These are phyloP conservation scores for Morpho helenor DNA, from an alignment of 2,888 invertebrate genomes.

Conservation along the genomic window DNA sequence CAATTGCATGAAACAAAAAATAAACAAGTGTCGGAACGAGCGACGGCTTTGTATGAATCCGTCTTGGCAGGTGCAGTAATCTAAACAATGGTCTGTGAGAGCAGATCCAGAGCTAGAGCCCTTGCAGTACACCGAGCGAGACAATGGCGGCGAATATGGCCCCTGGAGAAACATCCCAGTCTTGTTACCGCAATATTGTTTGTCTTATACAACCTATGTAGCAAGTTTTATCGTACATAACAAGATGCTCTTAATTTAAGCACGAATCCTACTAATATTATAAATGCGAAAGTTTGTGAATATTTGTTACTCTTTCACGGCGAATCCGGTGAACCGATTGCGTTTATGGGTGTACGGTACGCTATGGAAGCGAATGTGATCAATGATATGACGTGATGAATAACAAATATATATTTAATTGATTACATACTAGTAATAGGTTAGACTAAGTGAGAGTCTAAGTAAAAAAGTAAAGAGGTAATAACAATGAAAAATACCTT, in stretches of 20 bases:
- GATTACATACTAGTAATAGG: no score
- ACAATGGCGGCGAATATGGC: conserved; percentile 71
- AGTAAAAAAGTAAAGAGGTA: no score
- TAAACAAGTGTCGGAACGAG: conserved; percentile 68
- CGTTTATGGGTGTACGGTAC: no score
- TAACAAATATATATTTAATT: no score
- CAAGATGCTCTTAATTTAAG: conserved; percentile 10
- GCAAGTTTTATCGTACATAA: conserved; percentile 19
- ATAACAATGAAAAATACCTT: no score
- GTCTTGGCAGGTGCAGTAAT: conserved; percentile 73
- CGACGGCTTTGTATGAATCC: conserved; percentile 67
- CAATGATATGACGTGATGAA: no score
- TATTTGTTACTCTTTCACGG: no score
- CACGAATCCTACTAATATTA: no score
- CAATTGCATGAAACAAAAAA: conserved; percentile 76
- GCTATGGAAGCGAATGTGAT: no score
- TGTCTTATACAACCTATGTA: conserved; percentile 73
- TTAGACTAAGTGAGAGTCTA: no score
- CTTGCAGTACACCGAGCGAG: conserved; percentile 68
- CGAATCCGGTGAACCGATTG: no score
- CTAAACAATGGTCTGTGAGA: conserved; percentile 68
- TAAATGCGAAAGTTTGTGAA: no score
- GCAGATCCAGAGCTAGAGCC: conserved; percentile 45
- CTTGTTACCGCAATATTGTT: conserved; percentile 77
- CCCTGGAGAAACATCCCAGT: conserved; percentile 66